Base-by-base conservation (phyloP, 1,140 invertebrate genomes). In the Cryptotermes secundus region DNA sequence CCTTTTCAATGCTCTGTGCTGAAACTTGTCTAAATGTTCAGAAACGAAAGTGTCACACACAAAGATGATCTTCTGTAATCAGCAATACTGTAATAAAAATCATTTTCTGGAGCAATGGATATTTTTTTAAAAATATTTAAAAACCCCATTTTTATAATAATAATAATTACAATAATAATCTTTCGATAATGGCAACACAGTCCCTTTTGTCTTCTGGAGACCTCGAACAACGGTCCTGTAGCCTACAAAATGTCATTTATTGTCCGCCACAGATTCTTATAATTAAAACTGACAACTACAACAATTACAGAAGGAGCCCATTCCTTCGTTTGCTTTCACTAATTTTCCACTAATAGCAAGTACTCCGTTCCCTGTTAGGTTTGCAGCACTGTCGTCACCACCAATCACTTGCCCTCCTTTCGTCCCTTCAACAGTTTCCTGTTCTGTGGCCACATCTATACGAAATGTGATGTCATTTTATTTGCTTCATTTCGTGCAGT, bases 111-210 rank as follows among this genome's bases (percentile, higher is more conserved):
- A 72, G 59, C 59, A n/a, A 16, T 72, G 59, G 59, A 72, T 31
- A 72, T 72, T 72, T 31, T 72, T 72, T 1, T 72, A n/a, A 72
- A 72, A n/a, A 10, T 0, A 12, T 59, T 72, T 31, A 72, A 72
- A 72, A 72, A n/a, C 59, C 59, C 59, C 7, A 10, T n/a, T 72
- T 31, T 10, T 31, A 72, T 72, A 72, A 72, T 72, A 72, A 72
- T 72, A 72, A 72, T 72, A 72, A 72, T 72, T 31, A 65, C 31
- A 72, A 72, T 72, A 31, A 72, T 72, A 72, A 72, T 72, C 59
- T 72, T 72, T 72, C 59, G 59, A 72, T 72, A n/a, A 72, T 72
- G 59, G 31, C 59, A 72, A 72, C 59, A 72, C 26, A 26, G 59
- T 72, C n/a, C 59, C 59, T 10, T 38, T 31, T 72, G 53, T 26